A percentile compares a stretch with the other conserved stretches of the same genome.
phyloP scores from a whole-genome alignment of 2,797 vertebrate genomes.

The Girardinus metallicus region DNA sequence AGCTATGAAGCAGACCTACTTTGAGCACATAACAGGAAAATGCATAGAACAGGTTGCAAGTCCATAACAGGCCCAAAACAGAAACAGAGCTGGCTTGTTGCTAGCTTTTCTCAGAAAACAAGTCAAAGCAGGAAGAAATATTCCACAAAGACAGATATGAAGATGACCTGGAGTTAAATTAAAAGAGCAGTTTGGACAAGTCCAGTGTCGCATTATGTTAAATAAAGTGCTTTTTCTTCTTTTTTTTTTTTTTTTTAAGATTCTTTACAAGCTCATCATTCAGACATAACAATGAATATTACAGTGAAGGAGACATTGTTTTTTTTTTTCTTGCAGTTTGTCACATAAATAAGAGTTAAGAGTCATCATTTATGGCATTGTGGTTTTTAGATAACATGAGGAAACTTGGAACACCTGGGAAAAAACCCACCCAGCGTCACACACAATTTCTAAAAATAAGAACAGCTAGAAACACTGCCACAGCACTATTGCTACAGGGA shows the following conservation, averaged over 20 bases:
- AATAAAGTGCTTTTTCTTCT: slow-evolving; percentile 77
- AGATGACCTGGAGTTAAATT: neutral
- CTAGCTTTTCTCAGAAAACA: neutral
- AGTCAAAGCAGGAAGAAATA: neutral
- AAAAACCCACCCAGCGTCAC: neutral
- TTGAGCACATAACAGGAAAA: neutral
- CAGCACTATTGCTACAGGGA: slow-evolving; percentile 7
- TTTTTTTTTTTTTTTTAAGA: slow-evolving; percentile 38
- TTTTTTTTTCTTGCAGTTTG: slow-evolving; percentile 20
- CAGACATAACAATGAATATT: slow-evolving; percentile 22
- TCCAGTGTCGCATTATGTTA: neutral
- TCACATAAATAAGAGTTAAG: slow-evolving; percentile 52
- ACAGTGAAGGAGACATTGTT: slow-evolving; percentile 40
- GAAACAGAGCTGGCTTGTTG: neutral
- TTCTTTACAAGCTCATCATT: slow-evolving; percentile 42
- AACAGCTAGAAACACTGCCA: neutral
- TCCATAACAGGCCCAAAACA: neutral
- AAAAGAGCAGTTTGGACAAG: slow-evolving; percentile 7
- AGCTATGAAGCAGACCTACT: too few species aligned
- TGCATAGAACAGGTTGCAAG: neutral
- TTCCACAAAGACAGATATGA: neutral
- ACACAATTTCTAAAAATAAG: neutral
- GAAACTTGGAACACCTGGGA: neutral
- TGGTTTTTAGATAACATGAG: neutral
- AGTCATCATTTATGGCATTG: neutral